A percentile compares a stretch with the other conserved stretches of the same genome.
These are phyloP conservation scores for Pica pica DNA, from an alignment of 2,113 vertebrate species.

Conservation along the genomic window DNA sequence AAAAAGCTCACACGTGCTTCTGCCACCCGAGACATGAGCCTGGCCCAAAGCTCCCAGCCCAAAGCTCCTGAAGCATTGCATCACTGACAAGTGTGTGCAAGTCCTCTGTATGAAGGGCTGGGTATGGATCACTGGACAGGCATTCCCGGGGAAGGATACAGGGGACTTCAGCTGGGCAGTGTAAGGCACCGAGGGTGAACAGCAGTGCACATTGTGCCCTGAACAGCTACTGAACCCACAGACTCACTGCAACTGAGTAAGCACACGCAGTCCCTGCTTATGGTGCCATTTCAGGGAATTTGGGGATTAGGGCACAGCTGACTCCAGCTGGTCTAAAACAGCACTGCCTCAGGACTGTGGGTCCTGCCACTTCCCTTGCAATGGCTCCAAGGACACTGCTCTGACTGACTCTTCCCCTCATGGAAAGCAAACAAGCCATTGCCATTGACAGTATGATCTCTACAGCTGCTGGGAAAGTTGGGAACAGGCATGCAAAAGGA, in stretches of 20 bases:
- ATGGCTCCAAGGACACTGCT: background rate
- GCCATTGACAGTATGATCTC: accelerated
- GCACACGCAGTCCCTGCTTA: background rate
- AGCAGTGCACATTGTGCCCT: accelerated
- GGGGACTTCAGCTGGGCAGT: background rate
- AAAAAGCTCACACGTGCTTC: background rate
- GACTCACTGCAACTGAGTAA: accelerated
- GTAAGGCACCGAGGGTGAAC: accelerated
- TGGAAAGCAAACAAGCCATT: background rate
- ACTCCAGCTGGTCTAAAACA: background rate
- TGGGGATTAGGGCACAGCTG: background rate
- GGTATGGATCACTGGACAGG: background rate
- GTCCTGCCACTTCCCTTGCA: background rate
- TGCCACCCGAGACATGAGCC: accelerated
- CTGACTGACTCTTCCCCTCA: accelerated
- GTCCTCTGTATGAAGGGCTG: background rate
- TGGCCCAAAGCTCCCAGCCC: background rate
- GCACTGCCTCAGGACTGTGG: background rate
- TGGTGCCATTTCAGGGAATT: background rate
- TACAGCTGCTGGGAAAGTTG: background rate
- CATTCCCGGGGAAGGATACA: accelerated
- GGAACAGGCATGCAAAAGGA: background rate
- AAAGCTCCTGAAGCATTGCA: background rate
- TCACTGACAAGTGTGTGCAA: accelerated
- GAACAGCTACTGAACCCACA: background rate